Base-by-base conservation (phyloP, 1,140 invertebrate species). In the Bombus huntii region DNA sequence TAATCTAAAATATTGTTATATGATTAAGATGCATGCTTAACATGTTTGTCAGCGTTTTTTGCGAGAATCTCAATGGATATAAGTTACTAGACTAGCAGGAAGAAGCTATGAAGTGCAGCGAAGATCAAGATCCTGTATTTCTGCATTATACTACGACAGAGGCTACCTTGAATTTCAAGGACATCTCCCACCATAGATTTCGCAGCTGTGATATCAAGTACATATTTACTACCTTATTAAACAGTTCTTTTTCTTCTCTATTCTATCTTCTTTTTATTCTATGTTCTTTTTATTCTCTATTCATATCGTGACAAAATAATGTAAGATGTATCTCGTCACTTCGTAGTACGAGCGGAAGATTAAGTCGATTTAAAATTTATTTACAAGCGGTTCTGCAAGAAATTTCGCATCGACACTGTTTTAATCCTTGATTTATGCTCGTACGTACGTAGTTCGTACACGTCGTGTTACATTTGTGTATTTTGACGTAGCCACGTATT, bases 341-440 rank as follows among this genome's bases (percentile, higher is more conserved):
- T 9, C 65, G 22, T 39, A 53, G 65, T 65, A 68, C 65, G 42
- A 53, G 62, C 65, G 31, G 22, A 70, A 22, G 31, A 70, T 80
- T 53, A 80, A 80, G 44, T n/a, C 42, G 31, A 39, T 47, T 70
- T 18, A n/a, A 34, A 47, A 37, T 53, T 68, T 70, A 78, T 71
- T 76, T 73, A 44, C 53, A 42, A 73, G 57, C 3, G 28, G 18
- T 34, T 37, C n/a, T 39, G 22, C 42, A 28, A 4, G 44, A 37
- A 65, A 42, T 39, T 65, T 62, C 34, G 18, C 25, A 25, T 28
- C 4, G 8, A 31, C 8, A 28, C 39, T 25, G 66, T 18, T n/a
- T 83, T 70, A 83, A 83, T 77, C 47, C 22, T 22, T 70, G 62
- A 83, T 83, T 71, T 83, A 83, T 75, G 53, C 57, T 22, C 28